Evolutionary conservation across 2,888 invertebrate species (phyloP), one percentile per base, ranked within the genome.

Genomic region (Synergus laeviventris): DNA sequence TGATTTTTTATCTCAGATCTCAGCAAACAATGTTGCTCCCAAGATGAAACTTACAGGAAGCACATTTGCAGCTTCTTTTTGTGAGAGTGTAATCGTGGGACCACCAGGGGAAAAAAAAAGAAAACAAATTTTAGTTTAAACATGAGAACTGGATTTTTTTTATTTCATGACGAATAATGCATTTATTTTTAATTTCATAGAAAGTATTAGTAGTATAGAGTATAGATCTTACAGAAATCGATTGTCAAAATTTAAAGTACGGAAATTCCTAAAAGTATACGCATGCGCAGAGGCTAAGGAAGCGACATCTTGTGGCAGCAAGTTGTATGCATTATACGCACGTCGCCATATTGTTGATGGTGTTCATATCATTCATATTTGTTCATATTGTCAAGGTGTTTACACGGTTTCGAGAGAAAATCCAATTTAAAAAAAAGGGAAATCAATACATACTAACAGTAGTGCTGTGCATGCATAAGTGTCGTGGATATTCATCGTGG

Each of bases 351-450:
- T 62, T 75, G 60, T 74, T 74, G 74, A 49, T 49, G 38, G 73
- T 74, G 14, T 49, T 59, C 9, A 76, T 73, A 42, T n/a, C 70
- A 11, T 49, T 59, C 9, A 76, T 73, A 42, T n/a, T 38, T 78
- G 75, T 49, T 73, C 75, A 74, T 5, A 76, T 73, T 77, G 74
- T 80, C 78, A 78, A 81, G 76, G 79, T 79, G 76, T 81, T 81
- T 78, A 79, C 79, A 77, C 81, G 79, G 81, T 76, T 81, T 74
- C 70, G 76, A 74, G 75, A 64, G 42, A 78, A 77, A 60, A 77
- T 76, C 74, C 77, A 74, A 73, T 61, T 76, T 73, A n/a, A 2
- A 66, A 66, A 66, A 31, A 74, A 74, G 36, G 42, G 75, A 77
- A 75, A 73, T 75, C 74, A 70, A 49, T 49, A n/a, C 60, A 70